phyloP scores from a whole-genome alignment of 2,113 vertebrate species.

The Ameiurus melas region DNA sequence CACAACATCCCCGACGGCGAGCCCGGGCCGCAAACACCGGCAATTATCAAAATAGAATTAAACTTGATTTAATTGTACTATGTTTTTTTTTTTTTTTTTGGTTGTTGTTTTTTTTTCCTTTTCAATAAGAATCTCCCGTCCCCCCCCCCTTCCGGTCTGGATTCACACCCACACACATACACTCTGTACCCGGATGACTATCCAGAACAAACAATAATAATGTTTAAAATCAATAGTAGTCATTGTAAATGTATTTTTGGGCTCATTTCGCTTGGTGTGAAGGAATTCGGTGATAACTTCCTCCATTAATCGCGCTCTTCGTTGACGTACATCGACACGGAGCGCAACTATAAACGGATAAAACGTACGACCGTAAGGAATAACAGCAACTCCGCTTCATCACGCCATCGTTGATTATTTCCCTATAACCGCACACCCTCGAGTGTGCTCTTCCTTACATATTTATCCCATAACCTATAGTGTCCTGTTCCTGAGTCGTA shows the following conservation, averaged over 20 bases:
- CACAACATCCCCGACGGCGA: conserved; percentile 81
- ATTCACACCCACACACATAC: not conserved
- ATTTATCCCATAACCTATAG: not conserved
- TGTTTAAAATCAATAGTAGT: not conserved
- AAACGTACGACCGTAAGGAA: not conserved
- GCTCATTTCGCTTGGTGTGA: too few relatives aligned
- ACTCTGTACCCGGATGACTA: not conserved
- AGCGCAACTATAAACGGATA: not conserved
- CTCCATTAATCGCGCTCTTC: not conserved
- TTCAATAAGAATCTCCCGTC: not conserved
- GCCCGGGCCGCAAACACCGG: conserved; percentile 60
- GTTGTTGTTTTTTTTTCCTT: conserved; percentile 49
- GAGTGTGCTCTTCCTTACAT: not conserved
- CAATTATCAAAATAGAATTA: conserved; percentile 78
- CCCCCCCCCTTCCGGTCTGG: not conserved
- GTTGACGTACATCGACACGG: not conserved
- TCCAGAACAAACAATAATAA: not conserved
- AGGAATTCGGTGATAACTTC: not conserved
- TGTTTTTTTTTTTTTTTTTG: conserved; percentile 53
- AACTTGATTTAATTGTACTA: conserved; percentile 71
- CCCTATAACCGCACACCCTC: not conserved
- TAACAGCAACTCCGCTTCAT: not conserved
- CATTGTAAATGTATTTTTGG: not conserved
- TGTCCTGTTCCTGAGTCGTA: not conserved
- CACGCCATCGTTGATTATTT: not conserved